phyloP scores from a whole-genome alignment of 2,888 invertebrate genomes.

The Cheilosia impressa region DNA sequence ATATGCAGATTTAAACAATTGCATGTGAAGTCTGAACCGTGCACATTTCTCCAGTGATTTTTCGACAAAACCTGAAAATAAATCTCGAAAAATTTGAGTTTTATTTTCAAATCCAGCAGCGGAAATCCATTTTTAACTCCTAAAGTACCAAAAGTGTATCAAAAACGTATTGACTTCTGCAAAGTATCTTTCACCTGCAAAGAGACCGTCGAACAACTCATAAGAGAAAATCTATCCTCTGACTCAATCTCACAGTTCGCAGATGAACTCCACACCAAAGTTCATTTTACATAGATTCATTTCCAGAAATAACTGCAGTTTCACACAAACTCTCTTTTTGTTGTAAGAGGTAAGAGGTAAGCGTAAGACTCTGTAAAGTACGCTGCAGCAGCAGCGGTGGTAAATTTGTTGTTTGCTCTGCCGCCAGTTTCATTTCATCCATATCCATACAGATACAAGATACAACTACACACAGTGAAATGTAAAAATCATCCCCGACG shows the following conservation, averaged over 20 bases:
- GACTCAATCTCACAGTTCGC: background rate
- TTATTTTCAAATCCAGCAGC: too few species aligned
- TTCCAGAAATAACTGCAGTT: slow-evolving; percentile 16
- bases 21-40: too few species aligned
- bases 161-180: slow-evolving; percentile 40
- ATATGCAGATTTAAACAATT: too few species aligned
- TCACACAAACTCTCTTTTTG: slow-evolving; percentile 20
- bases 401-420: background rate
- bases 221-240: slow-evolving; percentile 19
- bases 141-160: slow-evolving; percentile 18
- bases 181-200: slow-evolving; percentile 16
- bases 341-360: slow-evolving; percentile 21
- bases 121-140: too few species aligned
- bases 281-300: slow-evolving; percentile 53
- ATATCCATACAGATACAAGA: background rate
- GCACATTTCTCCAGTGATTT: too few species aligned
- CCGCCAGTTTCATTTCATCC: background rate
- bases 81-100: too few species aligned
- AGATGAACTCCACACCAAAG: slow-evolving; percentile 24
- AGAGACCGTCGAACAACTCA: background rate
- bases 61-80: too few species aligned
- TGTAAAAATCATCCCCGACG: slow-evolving; percentile 30
- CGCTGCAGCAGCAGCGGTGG: background rate
- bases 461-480: background rate
- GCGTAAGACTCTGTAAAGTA: slow-evolving; percentile 47